phyloP scores from a whole-genome alignment of 1,140 invertebrate species.

The Palaemon carinicauda region DNA sequence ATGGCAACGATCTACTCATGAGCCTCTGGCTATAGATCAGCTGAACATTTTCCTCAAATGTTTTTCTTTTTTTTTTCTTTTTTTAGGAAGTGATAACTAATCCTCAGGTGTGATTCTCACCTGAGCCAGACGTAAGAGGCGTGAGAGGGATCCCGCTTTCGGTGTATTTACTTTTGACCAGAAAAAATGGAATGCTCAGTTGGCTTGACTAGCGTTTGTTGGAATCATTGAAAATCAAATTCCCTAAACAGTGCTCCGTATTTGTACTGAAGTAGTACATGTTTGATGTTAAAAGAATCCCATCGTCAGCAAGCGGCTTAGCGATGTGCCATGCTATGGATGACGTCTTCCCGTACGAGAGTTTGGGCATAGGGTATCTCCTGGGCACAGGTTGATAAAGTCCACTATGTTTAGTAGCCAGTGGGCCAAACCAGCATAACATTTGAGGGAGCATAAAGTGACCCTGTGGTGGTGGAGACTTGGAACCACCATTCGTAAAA shows the following conservation, averaged over 20 bases:
- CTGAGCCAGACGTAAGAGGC: slow-evolving; percentile 41
- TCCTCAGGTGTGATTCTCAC: slow-evolving; percentile 38
- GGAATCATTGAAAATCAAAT: too few relatives aligned
- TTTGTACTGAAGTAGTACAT: too few relatives aligned
- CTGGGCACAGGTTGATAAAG: slow-evolving; percentile 51
- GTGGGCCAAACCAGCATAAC: slow-evolving; percentile 52
- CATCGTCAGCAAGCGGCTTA: background rate
- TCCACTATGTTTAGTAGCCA: slow-evolving; percentile 52
- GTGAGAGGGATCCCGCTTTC: too few relatives aligned
- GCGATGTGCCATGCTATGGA: background rate
- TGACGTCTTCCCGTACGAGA: slow-evolving; percentile 17
- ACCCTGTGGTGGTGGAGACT: background rate
- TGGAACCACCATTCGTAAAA: background rate
- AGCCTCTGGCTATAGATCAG: too few relatives aligned
- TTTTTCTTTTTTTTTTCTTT: background rate
- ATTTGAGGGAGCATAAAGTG: slow-evolving; percentile 30
- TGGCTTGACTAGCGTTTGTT: too few relatives aligned
- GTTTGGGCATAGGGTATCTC: slow-evolving; percentile 29
- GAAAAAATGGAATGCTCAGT: too few relatives aligned
- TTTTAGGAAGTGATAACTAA: background rate
- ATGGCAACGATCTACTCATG: too few relatives aligned
- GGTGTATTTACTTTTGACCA: too few relatives aligned
- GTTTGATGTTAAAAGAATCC: too few relatives aligned
- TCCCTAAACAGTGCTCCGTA: too few relatives aligned
- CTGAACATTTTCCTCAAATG: background rate